Percentiles rank a stretch among this genome's conserved stretches.
These are phyloP conservation scores for Pseudochaenichthys georgianus DNA, from an alignment of 2,797 vertebrate genomes.

Conservation along the genomic window DNA sequence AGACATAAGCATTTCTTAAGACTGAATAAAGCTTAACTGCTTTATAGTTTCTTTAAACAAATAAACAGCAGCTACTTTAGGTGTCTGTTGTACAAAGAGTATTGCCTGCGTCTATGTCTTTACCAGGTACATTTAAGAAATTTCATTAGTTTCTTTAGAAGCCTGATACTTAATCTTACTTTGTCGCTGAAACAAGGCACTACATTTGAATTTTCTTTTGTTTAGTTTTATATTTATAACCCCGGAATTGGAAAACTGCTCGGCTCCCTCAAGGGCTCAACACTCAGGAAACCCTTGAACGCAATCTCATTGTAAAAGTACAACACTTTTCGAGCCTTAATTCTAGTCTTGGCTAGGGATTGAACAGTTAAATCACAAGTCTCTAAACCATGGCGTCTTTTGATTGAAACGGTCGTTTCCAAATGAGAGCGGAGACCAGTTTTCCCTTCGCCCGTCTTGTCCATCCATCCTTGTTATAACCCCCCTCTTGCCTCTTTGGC, in stretches of 20 bases:
- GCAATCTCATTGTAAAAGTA: conserved; percentile 59
- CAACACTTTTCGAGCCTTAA: conserved; percentile 62
- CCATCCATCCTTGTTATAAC: conserved; percentile 77
- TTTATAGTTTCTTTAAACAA: neutral
- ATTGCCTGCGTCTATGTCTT: conserved; percentile 17
- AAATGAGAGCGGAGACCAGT: conserved; percentile 69
- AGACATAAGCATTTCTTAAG: conserved; percentile 10
- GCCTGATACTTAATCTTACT: conserved; percentile 37
- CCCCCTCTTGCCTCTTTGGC: conserved; percentile 41
- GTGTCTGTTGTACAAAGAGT: neutral
- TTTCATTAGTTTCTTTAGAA: conserved; percentile 15
- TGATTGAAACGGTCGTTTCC: conserved; percentile 71
- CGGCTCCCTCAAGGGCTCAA: conserved; percentile 42
- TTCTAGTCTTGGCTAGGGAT: conserved; percentile 46
- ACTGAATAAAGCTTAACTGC: conserved; percentile 18
- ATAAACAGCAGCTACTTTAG: neutral
- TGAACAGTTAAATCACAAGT: conserved; percentile 70
- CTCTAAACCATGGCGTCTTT: conserved; percentile 63
- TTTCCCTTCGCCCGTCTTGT: conserved; percentile 62
- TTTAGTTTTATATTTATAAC: conserved; percentile 30
- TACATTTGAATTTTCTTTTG: conserved; percentile 24
- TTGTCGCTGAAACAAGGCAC: conserved; percentile 32
- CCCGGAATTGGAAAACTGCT: conserved; percentile 39
- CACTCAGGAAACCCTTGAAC: conserved; percentile 55
- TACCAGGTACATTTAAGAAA: conserved; percentile 27